Evolutionary conservation across 1,140 invertebrate genomes (phyloP), one percentile per base, ranked within the genome.

Genomic region (Caenorhabditis latens): DNA sequence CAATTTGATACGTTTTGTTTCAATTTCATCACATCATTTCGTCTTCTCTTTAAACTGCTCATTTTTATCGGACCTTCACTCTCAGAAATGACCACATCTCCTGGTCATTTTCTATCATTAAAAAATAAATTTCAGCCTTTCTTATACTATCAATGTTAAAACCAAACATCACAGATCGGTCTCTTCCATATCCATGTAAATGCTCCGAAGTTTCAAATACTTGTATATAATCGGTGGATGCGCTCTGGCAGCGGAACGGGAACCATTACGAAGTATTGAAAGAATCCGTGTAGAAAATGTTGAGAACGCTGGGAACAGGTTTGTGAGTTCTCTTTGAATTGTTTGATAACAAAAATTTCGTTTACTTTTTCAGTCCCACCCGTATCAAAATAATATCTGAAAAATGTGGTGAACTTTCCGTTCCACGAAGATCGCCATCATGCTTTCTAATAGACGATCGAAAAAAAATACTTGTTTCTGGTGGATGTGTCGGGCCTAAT

Each of bases 1-100:
- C 65, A 71, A 71, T 71, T 71, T 71, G 65, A 71, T 71, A n/a
- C 65, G 65, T 71, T 71, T 71, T 48, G 65, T 71, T 71, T 71
- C 65, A 71, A 46, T 48, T 61, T 65, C 63, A 58, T 21, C 19
- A 58, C 21, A 40, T 65, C 40, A 14, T 21, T 43, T 21, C 16
- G 16, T 6, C 42, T 14, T 71, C 16, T 46, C 9, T 21, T 19
- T 19, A 16, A n/a, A 14, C 24, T 46, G 6, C 42, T 46, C 42
- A 46, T 46, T 32, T 16, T n/a, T 42, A 46, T 4, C 13, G 13
- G 4, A 11, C 46, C 14, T 9, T 46, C 21, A n/a, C 63, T 24
- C n/a, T 7, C 21, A 7, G 43, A 14, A 71, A 32, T 43, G 65
- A 71, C 65, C 11, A 48, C 42, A 7, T 53, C 50, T 53, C 16